Base-by-base conservation (phyloP, 2,797 vertebrate genomes). In the Melanotaenia nigrans region DNA sequence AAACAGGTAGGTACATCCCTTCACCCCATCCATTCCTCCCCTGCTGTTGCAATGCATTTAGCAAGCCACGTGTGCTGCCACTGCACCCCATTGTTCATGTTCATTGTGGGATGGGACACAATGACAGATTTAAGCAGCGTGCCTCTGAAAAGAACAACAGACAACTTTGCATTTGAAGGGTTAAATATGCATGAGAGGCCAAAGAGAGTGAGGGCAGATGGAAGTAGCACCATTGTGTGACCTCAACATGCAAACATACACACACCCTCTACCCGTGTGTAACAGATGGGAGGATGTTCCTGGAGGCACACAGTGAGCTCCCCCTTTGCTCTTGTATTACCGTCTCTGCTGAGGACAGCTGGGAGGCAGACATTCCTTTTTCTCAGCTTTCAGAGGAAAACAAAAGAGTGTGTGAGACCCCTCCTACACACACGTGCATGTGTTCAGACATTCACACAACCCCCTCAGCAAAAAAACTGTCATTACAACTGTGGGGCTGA, bases 301-400 rank as follows among this genome's bases (percentile, higher is more conserved):
- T 25, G 14, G 78, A 78, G 78, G 84, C 42, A 40, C 87, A 85
- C 71, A 69, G 79, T 65, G 83, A 86, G 73, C 85, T 67, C 83
- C 81, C 78, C 78, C 84, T 53, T 72, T 74, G 65, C 74, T 75
- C 79, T 69, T 71, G 72, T 74, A 76, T 87, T 87, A 75, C 65
- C 56, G 75, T 81, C 70, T 42, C 73, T 74, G 76, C 73, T 68
- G 78, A 84, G 82, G 93, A 94, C 94, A 95, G 93, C 93, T 94
- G 93, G 91, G 85, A 92, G 93, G 92, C 92, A 93, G 83, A 90
- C 91, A 93, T 92, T 92, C 92, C 89, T 90, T 83, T 88, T 90
- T 89, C 91, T 92, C 90, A 89, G 90, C 86, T 93, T 94, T 91
- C 90, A 89, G 77, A 84, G 62, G 73, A 87, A 92, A 90, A 94